Conservation (phyloP, 2,888 invertebrate species). For the Cryptocephalus moraei region DNA sequence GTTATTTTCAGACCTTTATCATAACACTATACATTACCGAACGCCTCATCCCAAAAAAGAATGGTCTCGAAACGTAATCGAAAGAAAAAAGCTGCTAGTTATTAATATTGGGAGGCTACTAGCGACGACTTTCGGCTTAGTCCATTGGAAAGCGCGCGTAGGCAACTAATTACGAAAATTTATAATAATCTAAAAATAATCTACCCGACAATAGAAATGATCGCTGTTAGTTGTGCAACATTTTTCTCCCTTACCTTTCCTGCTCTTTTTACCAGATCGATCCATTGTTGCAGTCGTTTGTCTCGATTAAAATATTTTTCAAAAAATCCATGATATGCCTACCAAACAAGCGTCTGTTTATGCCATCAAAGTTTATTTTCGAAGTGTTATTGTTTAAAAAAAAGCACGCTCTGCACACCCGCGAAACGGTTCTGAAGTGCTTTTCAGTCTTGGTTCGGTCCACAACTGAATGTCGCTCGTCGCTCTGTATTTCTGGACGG, state of each 20-base stretch:
- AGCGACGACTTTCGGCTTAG: too few species aligned
- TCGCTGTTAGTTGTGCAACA: background rate
- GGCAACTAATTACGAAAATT: too few species aligned
- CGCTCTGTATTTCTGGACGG: background rate
- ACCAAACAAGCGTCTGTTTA: background rate
- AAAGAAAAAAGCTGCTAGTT: background rate
- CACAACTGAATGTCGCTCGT: background rate
- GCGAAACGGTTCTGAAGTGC: constrained; percentile 25
- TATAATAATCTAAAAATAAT: too few species aligned
- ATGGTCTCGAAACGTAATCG: background rate
- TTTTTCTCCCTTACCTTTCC: constrained; percentile 13
- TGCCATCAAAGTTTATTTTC: constrained; percentile 1
- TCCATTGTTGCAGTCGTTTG: constrained; percentile 9
- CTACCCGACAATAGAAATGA: background rate
- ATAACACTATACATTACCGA: too few species aligned
- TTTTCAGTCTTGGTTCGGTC: constrained; percentile 10
- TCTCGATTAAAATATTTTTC: background rate
- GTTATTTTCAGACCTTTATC: too few species aligned
- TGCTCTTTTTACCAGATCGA: constrained; percentile 11
- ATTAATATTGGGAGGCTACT: too few species aligned
- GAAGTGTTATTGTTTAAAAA: constrained; percentile 3
- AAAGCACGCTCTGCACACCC: constrained; percentile 22
- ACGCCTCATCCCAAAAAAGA: too few species aligned
- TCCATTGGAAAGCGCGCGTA: too few species aligned
- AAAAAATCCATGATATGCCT: constrained; percentile 7